Percentiles rank a stretch among this genome's conserved stretches.
These are phyloP conservation scores for Apeltes quadracus DNA, from an alignment of 2,113 vertebrate genomes.

Conservation along the genomic window DNA sequence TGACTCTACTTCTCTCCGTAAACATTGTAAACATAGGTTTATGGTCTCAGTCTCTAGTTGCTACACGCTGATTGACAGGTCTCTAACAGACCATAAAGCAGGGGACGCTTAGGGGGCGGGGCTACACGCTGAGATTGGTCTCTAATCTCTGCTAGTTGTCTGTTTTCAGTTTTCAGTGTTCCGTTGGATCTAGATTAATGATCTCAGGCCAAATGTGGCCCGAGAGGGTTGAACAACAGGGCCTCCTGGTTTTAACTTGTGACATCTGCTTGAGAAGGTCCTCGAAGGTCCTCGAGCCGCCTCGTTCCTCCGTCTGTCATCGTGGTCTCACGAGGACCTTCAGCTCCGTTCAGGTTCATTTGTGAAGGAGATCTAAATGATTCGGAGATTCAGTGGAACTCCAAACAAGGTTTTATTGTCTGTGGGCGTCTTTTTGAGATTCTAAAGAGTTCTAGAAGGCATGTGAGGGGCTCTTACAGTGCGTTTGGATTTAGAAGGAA, in stretches of 20 bases:
- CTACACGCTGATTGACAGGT: not conserved
- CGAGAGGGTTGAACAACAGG: too few relatives aligned
- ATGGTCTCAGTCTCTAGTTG: not conserved
- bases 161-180: not conserved
- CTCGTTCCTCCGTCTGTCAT: not conserved
- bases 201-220: too few relatives aligned
- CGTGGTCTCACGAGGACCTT: not conserved
- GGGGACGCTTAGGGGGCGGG: too few relatives aligned
- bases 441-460: not conserved
- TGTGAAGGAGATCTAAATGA: not conserved
- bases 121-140: not conserved
- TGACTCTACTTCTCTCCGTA: not conserved
- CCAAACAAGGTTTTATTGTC: not conserved
- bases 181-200: not conserved
- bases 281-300: not conserved
- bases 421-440: not conserved
- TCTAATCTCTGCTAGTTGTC: not conserved
- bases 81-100: too few relatives aligned
- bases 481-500: not conserved
- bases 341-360: not conserved
- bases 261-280: not conserved
- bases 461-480: not conserved
- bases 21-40: not conserved
- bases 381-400: not conserved
- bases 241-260: not conserved